These are phyloP conservation scores for Zaprionus nigranus DNA, from an alignment of 1,140 invertebrate genomes.

Conservation along the genomic window DNA sequence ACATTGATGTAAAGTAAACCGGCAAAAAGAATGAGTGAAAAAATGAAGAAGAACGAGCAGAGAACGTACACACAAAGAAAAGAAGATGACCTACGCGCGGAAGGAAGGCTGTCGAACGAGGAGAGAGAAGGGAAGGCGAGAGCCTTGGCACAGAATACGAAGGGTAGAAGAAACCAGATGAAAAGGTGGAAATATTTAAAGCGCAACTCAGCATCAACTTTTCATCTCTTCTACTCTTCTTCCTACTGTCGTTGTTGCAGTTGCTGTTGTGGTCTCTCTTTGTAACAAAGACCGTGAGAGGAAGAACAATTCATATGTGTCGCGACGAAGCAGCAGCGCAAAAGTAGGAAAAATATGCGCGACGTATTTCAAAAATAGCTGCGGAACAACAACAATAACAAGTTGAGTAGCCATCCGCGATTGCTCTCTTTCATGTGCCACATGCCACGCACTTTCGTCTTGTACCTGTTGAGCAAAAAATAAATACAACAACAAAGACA, in stretches of 20 bases:
- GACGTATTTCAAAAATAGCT: constrained; percentile 45
- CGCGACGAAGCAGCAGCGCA: neutral
- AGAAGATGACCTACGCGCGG: constrained; percentile 12
- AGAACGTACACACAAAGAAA: constrained; percentile 46
- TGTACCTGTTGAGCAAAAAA: constrained; percentile 79
- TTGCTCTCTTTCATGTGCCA: constrained; percentile 36
- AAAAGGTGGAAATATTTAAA: constrained; percentile 24
- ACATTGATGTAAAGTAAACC: constrained; percentile 71
- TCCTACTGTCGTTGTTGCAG: constrained; percentile 2
- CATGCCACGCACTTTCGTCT: constrained; percentile 47
- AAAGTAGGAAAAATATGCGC: constrained; percentile 30
- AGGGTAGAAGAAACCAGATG: neutral
- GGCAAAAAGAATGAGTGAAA: constrained; percentile 64
- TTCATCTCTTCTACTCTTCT: neutral
- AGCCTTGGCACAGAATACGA: constrained; percentile 32
- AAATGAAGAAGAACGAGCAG: constrained; percentile 59
- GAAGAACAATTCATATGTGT: constrained; percentile 12
- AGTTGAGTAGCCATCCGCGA: neutral
- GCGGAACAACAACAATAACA: constrained; percentile 10
- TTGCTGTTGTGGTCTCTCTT: neutral
- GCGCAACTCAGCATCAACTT: neutral
- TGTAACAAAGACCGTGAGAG: neutral
- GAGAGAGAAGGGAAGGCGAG: neutral
- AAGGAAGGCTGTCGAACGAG: constrained; percentile 24
- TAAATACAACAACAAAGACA: constrained; percentile 55